Conservation (phyloP, 1,140 invertebrate genomes). For the Bombus haemorrhoidalis region DNA sequence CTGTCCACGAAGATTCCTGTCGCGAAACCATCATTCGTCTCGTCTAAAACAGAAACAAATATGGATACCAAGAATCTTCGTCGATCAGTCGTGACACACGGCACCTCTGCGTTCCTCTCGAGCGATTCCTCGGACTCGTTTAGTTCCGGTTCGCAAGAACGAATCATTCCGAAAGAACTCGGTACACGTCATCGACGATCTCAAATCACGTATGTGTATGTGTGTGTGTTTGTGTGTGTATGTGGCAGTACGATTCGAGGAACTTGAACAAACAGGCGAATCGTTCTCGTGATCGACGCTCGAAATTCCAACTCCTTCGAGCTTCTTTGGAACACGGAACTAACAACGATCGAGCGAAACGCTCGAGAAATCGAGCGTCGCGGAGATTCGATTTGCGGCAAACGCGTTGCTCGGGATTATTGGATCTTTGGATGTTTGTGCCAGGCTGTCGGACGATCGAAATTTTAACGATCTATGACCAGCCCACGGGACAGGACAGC, state of each 20-base stretch:
- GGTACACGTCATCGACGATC: neutral
- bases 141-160: neutral
- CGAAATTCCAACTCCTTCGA: neutral
- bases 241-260: constrained; percentile 21
- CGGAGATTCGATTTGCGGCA: constrained; percentile 42
- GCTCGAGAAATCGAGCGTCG: constrained; percentile 42
- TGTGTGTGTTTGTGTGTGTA: constrained; percentile 1
- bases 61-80: neutral
- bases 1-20: constrained; percentile 9
- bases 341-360: neutral
- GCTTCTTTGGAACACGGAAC: neutral
- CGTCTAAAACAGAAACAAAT: neutral
- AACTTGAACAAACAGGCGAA: constrained; percentile 11
- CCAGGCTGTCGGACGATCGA: neutral
- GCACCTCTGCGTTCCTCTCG: neutral
- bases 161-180: neutral
- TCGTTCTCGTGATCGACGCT: neutral
- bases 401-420: constrained; percentile 27
- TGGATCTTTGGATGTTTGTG: constrained; percentile 7
- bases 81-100: constrained; percentile 9
- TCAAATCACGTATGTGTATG: constrained; percentile 5
- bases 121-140: constrained; percentile 13
- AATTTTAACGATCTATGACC: neutral
- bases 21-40: neutral
- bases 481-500: constrained; percentile 5